Percentiles rank a stretch among this genome's conserved stretches.
Evolutionary conservation across 2,113 vertebrate species (phyloP).

Genomic region (Notothenia rossii): DNA sequence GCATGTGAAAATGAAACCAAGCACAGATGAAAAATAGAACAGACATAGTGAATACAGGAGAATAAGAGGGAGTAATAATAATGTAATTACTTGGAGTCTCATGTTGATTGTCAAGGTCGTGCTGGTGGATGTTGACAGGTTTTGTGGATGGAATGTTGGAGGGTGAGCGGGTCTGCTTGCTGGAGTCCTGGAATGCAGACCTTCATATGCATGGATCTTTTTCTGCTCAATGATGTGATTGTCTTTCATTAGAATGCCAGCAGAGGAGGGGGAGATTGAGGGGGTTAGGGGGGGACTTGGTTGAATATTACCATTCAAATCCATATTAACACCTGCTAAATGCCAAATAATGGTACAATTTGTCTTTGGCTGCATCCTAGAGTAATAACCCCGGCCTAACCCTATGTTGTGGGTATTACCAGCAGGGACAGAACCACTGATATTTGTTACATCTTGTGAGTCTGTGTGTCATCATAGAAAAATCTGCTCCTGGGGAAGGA

Average conservation of each 20-base stretch:
- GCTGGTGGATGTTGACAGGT: conserved; percentile 6
- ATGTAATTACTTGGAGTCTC: too few species aligned
- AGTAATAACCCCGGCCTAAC: too few species aligned
- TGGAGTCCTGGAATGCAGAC: conserved; percentile 54
- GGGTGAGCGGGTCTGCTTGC: neutral
- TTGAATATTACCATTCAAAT: neutral
- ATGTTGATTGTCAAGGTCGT: neutral
- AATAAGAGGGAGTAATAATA: too few species aligned
- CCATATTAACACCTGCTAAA: neutral
- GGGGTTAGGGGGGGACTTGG: neutral
- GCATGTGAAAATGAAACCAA: neutral
- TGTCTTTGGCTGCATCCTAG: neutral
- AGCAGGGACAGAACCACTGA: too few species aligned
- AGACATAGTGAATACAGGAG: neutral
- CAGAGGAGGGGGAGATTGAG: neutral
- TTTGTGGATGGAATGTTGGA: conserved; percentile 30
- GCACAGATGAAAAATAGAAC: neutral
- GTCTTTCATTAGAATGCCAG: conserved; percentile 25
- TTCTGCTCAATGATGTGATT: conserved; percentile 57
- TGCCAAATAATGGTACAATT: neutral
- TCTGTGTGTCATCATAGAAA: too few species aligned
- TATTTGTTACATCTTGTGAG: too few species aligned
- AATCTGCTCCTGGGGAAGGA: too few species aligned
- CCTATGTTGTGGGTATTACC: too few species aligned
- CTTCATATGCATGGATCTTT: conserved; percentile 24